Evolutionary conservation across 2,113 vertebrate species (phyloP).

Genomic region (Sinocyclocheilus anshuiensis): DNA sequence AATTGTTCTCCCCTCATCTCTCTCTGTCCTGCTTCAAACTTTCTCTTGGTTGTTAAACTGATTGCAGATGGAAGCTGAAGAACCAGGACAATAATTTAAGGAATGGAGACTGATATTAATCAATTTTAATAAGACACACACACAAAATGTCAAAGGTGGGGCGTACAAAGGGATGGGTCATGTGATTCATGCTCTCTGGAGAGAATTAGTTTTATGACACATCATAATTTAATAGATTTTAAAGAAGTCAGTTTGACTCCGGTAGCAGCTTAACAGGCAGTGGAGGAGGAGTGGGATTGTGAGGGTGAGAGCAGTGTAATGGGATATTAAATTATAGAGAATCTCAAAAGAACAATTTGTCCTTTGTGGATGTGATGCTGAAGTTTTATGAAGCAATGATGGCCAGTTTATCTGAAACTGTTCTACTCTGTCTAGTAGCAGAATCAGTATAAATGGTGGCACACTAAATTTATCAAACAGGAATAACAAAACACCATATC

Average conservation of each 20-base stretch:
- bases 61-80: slow-evolving; percentile 62
- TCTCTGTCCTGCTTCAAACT: slow-evolving; percentile 21
- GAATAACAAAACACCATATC: background rate
- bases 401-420: slow-evolving; percentile 67
- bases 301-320: background rate
- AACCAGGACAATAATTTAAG: slow-evolving; percentile 72
- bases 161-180: slow-evolving; percentile 65
- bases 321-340: slow-evolving; percentile 76
- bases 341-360: slow-evolving; percentile 75
- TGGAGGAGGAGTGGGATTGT: slow-evolving; percentile 27
- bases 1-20: background rate
- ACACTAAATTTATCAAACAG: background rate
- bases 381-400: slow-evolving; percentile 70
- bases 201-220: slow-evolving; percentile 76
- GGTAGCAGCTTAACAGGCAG: slow-evolving; percentile 33
- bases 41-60: slow-evolving; percentile 58
- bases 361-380: slow-evolving; percentile 69
- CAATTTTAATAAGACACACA: slow-evolving; percentile 71
- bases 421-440: background rate
- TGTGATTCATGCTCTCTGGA: slow-evolving; percentile 72
- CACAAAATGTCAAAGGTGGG: slow-evolving; percentile 75
- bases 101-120: slow-evolving; percentile 74
- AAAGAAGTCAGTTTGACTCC: slow-evolving; percentile 73
- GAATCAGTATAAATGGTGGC: background rate
- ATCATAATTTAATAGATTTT: slow-evolving; percentile 77